Evolutionary conservation across 2,888 invertebrate species (phyloP), one percentile per base, ranked within the genome.

Genomic region (Chrysina gloriosa): DNA sequence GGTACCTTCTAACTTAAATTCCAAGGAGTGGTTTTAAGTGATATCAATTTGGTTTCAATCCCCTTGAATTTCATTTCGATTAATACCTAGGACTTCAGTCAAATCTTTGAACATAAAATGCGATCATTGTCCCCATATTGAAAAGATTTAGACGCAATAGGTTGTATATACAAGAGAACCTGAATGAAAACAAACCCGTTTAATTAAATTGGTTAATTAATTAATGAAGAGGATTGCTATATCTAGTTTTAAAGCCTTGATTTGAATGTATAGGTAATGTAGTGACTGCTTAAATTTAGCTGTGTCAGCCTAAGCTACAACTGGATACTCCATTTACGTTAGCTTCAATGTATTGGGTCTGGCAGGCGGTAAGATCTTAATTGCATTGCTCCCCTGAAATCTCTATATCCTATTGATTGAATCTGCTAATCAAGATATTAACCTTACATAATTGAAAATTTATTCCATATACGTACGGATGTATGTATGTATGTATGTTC

Each of bases 231-330:
- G n/a, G n/a, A n/a, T n/a, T 14, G 14, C 25, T 25, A 23, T 11
- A 21, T 16, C 34, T 21, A 16, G 16, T 3, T 31, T 14, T 5
- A 14, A 6, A 14, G 21, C 29, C 42, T 27, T 23, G 42, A 39
- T 27, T 25, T 58, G 54, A 54, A 58, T 58, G 27, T 16, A n/a
- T 23, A 58, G 42, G 25, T 19, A 14, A 19, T 16, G 14, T 16
- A 42, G 27, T 14, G 58, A 42, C 27, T 58, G 42, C 58, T 27
- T 58, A 58, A 58, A 58, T 58, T 39, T 58, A 42, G 42, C 42
- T 16, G 58, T 58, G 58, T 27, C 42, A 31, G 9, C 27, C 42
- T 14, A 9, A 42, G 25, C 21, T 25, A 42, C 39, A 25, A 27
- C 42, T 58, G 39, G 42, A 58, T 58, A 27, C 42, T 42, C 42